Evolutionary conservation across 2,888 invertebrate genomes (phyloP), one percentile per base, ranked within the genome.

Genomic region (Tetramorium bicarinatum): DNA sequence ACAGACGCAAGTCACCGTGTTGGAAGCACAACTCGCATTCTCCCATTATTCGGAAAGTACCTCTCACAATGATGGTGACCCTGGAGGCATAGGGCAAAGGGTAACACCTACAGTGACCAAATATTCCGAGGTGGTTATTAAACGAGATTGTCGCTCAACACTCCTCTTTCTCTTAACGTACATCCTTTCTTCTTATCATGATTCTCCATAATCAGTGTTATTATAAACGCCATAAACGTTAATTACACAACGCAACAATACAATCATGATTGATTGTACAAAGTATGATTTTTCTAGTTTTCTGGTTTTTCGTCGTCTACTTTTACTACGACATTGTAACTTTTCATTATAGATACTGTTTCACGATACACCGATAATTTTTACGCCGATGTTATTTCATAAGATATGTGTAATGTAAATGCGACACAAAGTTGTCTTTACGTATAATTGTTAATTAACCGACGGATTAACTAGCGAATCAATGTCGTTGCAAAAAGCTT

Each of bases 21-120:
- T 52, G 11, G 59, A 67, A 54, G 21, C 21, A 18, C 38, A 59
- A 80, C 3, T 67, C 38, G 59, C 47, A 41, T 61, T 80, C 79
- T 71, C 79, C 38, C 25, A 71, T 80, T 80, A 79, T 71, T 49
- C 49, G 49, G 8, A 34, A 71, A 47, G 67, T 38, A 71, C 49
- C 79, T 47, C 47, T 71, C 21, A 47, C 38, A 69, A 47, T 34
- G 21, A 67, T 47, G 11, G 18, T 34, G n/a, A 71, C 59, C 18
- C 9, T 49, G 13, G 25, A 47, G 7, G 47, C 9, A 38, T 38
- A 79, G 49, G 25, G 34, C 38, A 49, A 79, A 79, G 18, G 34
- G 1, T 67, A 59, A 21, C 34, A 47, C 18, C 21, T 67, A 29
- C 7, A 29, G 15, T n/a, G 44, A 56, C 18, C 21, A 29, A 61